Evolutionary conservation across 2,888 invertebrate species (phyloP).

Genomic region (Crioceris asparagi): DNA sequence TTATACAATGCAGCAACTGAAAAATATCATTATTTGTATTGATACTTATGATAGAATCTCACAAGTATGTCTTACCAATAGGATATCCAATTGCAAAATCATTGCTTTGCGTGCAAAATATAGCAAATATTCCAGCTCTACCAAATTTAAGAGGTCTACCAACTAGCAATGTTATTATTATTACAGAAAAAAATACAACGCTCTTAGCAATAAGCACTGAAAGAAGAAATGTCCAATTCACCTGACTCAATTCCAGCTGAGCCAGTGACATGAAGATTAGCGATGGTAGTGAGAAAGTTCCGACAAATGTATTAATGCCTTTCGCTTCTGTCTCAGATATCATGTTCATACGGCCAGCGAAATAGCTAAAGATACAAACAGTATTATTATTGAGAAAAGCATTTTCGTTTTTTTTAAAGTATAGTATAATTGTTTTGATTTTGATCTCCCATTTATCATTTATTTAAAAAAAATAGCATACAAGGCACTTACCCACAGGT

Average conservation of each 20-base stretch:
- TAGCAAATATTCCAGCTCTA: conserved; percentile 81
- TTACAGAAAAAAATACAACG: conserved; percentile 70
- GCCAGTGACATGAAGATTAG: conserved; percentile 85
- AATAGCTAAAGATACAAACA: conserved; percentile 48
- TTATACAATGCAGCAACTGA: conserved; percentile 78
- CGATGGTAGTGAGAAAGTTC: conserved; percentile 86
- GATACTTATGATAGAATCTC: not conserved
- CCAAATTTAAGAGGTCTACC: conserved; percentile 73
- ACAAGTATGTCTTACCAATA: conserved; percentile 82
- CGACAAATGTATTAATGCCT: conserved; percentile 86
- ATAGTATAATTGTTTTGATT: too few relatives aligned
- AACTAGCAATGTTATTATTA: conserved; percentile 65
- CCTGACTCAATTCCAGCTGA: conserved; percentile 66
- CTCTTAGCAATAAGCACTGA: conserved; percentile 79
- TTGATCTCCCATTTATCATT: too few relatives aligned
- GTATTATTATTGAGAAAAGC: not conserved
- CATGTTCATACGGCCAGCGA: conserved; percentile 73
- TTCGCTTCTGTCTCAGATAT: conserved; percentile 76
- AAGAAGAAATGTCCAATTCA: conserved; percentile 86
- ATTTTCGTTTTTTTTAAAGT: not conserved
- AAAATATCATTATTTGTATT: conserved; percentile 21
- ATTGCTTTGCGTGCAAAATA: conserved; percentile 94
- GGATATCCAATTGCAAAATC: conserved; percentile 96
- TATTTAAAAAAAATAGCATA: not conserved
- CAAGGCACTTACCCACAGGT: conserved; percentile 65